Evolutionary conservation across 2,113 vertebrate species (phyloP), one percentile per base, ranked within the genome.

Genomic region (Dissostichus mawsoni): DNA sequence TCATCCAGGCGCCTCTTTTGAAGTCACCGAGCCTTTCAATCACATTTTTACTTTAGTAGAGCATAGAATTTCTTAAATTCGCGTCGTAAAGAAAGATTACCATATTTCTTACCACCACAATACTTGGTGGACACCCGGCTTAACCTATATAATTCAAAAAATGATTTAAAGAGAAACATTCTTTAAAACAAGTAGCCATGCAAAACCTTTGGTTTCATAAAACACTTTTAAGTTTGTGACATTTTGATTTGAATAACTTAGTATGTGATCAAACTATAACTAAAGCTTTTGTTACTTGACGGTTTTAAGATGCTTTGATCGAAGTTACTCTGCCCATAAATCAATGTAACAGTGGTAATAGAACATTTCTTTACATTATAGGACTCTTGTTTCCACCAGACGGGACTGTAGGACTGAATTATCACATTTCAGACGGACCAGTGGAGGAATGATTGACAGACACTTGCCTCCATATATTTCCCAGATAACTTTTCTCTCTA

Each of bases 401-500:
- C 50, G 20, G 20, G 41, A 10, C 25, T 47, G 12, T 45, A 20
- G 18, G 25, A 52, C 52, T 53, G 47, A 74, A 47, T 71, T 18
- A 44, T 36, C 48, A 51, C 64, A 51, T 72, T 55, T 64, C 71
- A 75, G 36, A 64, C 52, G 70, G 58, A 33, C 36, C 53, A 36
- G 50, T 33, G 66, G 53, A n/a, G 55, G 65, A 51, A 74, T 66
- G 67, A 78, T 68, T 70, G 53, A 76, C 59, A 50, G 53, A 76
- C 65, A 50, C 47, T 64, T 78, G 23, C 47, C 55, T 56, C 14
- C 69, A 69, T 61, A 41, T 11, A 63, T 68, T 57, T 62, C 20
- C 64, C 51, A 57, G 57, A 61, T 74, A 74, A 69, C 33, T 51
- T 66, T 6, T 14, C 48, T 71, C 29, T 13, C 67, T 56, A 65